Evolutionary conservation across 2,888 invertebrate genomes (phyloP).

Genomic region (Drosophila vallismaia): DNA sequence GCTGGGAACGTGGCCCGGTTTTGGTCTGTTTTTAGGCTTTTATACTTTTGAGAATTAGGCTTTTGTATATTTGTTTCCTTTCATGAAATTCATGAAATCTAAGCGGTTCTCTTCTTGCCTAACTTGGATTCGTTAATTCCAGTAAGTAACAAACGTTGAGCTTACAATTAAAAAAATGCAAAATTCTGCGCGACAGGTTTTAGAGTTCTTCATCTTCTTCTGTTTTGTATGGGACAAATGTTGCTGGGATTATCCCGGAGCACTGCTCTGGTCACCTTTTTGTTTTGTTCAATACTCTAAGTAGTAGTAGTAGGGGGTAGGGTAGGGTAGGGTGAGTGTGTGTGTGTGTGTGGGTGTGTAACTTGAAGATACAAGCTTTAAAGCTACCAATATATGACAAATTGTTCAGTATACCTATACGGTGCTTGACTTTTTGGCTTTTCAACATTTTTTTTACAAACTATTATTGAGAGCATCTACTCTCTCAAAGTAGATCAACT

Average conservation of each 20-base stretch:
- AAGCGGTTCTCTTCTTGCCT: constrained; percentile 38
- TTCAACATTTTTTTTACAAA: constrained; percentile 66
- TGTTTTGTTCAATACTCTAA: constrained; percentile 68
- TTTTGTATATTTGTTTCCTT: constrained; percentile 24
- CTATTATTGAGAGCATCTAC: constrained; percentile 52
- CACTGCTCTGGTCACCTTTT: constrained; percentile 58
- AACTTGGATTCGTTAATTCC: constrained; percentile 64
- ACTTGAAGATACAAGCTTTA: constrained; percentile 77
- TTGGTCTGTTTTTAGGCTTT: constrained; percentile 36
- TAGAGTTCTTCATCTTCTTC: constrained; percentile 25
- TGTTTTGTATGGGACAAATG: constrained; percentile 33
- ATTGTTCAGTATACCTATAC: constrained; percentile 75
- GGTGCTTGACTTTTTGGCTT: constrained; percentile 78
- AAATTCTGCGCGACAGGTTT: constrained; percentile 79
- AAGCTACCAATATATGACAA: constrained; percentile 77
- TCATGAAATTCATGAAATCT: constrained; percentile 50
- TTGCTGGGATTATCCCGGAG: constrained; percentile 45
- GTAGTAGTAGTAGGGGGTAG: constrained; percentile 59
- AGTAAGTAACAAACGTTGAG: constrained; percentile 68
- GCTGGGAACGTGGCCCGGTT: constrained; percentile 22
- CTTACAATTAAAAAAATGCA: constrained; percentile 81
- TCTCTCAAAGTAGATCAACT: constrained; percentile 42
- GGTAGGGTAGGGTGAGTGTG: constrained; percentile 13
- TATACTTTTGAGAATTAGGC: constrained; percentile 15
- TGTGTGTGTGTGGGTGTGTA: constrained; percentile 53